Evolutionary conservation across 2,888 invertebrate genomes (phyloP), one percentile per base, ranked within the genome.

Genomic region (Rutpela maculata): DNA sequence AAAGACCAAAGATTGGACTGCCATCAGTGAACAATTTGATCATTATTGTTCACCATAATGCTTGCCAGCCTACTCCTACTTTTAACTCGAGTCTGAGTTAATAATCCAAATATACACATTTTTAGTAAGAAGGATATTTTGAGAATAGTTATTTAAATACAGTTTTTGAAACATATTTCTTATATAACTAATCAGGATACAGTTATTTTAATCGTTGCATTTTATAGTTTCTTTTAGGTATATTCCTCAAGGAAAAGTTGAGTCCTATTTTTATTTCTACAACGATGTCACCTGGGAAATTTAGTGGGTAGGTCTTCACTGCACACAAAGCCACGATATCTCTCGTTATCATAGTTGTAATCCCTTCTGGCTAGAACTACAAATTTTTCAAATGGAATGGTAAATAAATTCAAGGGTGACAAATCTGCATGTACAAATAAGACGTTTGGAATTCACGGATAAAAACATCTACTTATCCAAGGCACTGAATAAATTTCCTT

Each of bases 401-500:
- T 65, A 81, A 82, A 84, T 82, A 84, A 83, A 81, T 80, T 82
- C 81, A 78, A 81, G 79, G 77, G 79, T 76, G 78, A 80, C 80
- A 84, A 84, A 85, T 84, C 80, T 82, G 81, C 83, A 81, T 83
- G 79, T 79, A 76, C 84, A 85, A 84, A 84, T 82, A 84, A 79
- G 83, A 80, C 17, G 35, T 70, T 63, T 66, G 62, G 63, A 66
- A 74, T 68, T 74, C 74, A 60, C 59, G 69, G 65, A 70, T 76
- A 75, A 75, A 79, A 65, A 62, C 75, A 56, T 72, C 76, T 78
- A 80, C 76, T 78, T 78, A 74, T 74, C 75, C 68, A 67, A 74
- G 55, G 63, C 75, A 65, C 66, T 74, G 76, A 78, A 80, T 35
- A 35, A 35, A 35, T 3, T 3, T 26, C 31, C n/a, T n/a, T n/a